phyloP scores from a whole-genome alignment of 30 jellyfish, hydroid and myxozoan species.

The Clytia hemisphaerica region DNA sequence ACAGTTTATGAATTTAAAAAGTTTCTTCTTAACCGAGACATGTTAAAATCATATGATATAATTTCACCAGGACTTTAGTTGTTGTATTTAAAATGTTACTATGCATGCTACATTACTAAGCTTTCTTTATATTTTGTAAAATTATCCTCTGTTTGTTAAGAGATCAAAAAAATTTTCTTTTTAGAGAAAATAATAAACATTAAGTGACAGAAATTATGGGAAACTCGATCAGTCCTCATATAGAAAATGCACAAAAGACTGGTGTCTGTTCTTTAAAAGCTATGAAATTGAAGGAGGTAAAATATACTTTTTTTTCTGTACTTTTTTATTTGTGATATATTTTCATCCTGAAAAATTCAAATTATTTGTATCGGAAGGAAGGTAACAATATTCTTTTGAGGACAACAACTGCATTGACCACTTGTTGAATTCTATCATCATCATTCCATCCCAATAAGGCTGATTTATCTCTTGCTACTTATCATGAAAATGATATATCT shows the following conservation, averaged over 20 bases:
- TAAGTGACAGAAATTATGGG: constrained; percentile 56
- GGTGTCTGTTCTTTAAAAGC: constrained; percentile 95
- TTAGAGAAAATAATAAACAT: not conserved
- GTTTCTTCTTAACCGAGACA: too few species aligned
- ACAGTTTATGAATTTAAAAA: too few species aligned
- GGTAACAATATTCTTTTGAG: not conserved
- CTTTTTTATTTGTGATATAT: not conserved
- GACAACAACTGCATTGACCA: not conserved
- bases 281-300: constrained; percentile 85
- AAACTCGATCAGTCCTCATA: constrained; percentile 82
- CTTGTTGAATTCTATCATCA: not conserved
- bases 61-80: too few species aligned
- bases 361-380: not conserved
- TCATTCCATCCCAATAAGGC: too few species aligned
- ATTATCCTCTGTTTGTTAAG: too few species aligned
- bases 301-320: not conserved
- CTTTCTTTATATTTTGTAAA: too few species aligned
- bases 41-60: too few species aligned
- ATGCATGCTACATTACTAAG: too few species aligned
- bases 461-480: too few species aligned
- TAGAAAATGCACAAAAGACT: constrained; percentile 88
- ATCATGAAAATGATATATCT: too few species aligned
- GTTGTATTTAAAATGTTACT: too few species aligned
- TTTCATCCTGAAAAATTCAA: not conserved
- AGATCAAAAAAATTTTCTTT: too few species aligned